Evolutionary conservation across 2,113 vertebrate species (phyloP).

Genomic region (Myocastor coypus): DNA sequence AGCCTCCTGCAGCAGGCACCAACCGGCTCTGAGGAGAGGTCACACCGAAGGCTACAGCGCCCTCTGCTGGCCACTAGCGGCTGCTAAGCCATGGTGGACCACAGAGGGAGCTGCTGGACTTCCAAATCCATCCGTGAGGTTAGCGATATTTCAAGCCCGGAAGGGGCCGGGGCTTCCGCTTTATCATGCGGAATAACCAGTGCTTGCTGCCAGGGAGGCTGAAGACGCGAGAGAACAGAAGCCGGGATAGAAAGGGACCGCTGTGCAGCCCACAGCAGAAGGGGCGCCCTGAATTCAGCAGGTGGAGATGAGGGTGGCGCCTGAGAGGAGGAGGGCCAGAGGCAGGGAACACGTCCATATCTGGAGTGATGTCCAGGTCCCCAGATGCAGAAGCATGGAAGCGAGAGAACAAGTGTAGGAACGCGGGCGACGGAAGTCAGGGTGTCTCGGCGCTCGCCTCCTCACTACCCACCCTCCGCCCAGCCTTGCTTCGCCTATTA

Average conservation of each 20-base stretch:
- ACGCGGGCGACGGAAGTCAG: not conserved
- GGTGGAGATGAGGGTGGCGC: not conserved
- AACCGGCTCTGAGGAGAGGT: accelerated
- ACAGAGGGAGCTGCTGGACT: not conserved
- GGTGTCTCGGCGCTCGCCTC: not conserved
- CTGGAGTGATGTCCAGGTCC: not conserved
- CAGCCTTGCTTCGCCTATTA: not conserved
- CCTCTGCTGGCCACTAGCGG: constrained; percentile 80
- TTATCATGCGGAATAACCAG: not conserved
- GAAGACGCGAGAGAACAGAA: not conserved
- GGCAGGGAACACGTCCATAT: not conserved
- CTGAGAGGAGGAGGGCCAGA: not conserved
- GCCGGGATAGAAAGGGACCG: not conserved
- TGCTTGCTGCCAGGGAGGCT: not conserved
- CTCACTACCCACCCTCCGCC: not conserved
- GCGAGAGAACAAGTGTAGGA: not conserved
- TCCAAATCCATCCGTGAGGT: not conserved
- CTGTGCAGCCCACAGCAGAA: not conserved
- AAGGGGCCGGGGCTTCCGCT: not conserved
- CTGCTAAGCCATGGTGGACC: not conserved
- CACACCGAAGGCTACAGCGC: constrained; percentile 74
- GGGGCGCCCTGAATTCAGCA: too few relatives aligned
- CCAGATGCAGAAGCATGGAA: not conserved
- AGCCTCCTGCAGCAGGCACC: not conserved
- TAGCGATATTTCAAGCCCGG: not conserved